Evolutionary conservation across 2,113 vertebrate genomes (phyloP).

Genomic region (Hemiscyllium ocellatum): DNA sequence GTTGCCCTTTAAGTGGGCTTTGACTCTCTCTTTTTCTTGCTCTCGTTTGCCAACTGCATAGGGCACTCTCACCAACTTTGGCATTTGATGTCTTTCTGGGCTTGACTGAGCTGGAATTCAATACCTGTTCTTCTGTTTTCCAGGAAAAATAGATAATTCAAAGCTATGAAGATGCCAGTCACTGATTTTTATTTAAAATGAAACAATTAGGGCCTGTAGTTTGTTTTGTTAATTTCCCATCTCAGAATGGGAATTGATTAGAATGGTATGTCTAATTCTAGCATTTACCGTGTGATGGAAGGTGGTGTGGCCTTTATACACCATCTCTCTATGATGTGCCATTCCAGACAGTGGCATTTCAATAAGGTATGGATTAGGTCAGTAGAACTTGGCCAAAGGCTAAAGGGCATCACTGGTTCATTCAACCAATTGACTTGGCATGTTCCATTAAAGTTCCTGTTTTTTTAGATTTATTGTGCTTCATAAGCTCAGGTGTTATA

Average conservation of each 20-base stretch:
- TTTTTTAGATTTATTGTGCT: not conserved
- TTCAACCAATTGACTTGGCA: not conserved
- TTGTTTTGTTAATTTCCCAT: not conserved
- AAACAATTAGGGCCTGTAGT: not conserved
- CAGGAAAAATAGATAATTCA: not conserved
- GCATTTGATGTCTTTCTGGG: not conserved
- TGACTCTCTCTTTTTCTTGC: too few species aligned
- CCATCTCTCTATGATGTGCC: not conserved
- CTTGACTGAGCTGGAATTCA: not conserved
- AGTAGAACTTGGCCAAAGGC: not conserved
- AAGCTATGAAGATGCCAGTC: not conserved
- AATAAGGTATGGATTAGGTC: not conserved
- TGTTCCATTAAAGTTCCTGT: not conserved
- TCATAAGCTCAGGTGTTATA: not conserved
- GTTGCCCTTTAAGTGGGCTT: not conserved
- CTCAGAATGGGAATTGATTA: not conserved
- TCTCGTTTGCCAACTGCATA: not conserved
- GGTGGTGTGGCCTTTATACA: not conserved
- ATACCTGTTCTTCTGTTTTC: not conserved
- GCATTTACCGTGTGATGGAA: not conserved
- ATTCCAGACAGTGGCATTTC: not conserved
- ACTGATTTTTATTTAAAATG: not conserved
- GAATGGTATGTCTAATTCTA: not conserved
- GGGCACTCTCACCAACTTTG: not conserved
- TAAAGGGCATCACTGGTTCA: not conserved